These are phyloP conservation scores for Bradypodion pumilum DNA, from an alignment of 2,797 vertebrate species.

Conservation along the genomic window DNA sequence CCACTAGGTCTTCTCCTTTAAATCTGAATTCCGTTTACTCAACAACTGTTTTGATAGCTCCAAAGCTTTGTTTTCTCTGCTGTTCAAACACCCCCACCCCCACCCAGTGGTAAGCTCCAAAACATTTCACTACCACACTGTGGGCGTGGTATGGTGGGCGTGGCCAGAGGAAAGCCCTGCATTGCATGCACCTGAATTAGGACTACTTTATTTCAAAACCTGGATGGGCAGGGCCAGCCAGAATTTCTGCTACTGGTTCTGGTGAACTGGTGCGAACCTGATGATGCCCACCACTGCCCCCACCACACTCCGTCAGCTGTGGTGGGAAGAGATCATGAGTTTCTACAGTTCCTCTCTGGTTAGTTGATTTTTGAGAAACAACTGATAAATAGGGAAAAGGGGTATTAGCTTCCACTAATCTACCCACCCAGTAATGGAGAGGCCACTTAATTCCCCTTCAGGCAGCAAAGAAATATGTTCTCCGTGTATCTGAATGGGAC, in stretches of 20 bases:
- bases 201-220: no score
- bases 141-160: no score
- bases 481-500: not conserved
- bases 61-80: not conserved
- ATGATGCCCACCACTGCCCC: no score
- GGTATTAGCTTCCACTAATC: not conserved
- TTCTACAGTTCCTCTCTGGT: not conserved
- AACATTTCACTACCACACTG: no score
- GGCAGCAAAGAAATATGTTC: not conserved
- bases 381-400: not conserved
- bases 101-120: no score
- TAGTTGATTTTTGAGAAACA: not conserved
- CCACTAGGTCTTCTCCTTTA: not conserved
- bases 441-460: not conserved
- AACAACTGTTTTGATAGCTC: not conserved
- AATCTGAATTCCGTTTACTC: not conserved
- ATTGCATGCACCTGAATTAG: no score
- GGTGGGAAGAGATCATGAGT: not conserved
- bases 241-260: no score
- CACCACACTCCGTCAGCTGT: no score
- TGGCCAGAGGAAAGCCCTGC: no score
- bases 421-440: not conserved
- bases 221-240: no score
- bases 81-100: no score
- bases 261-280: no score